Conservation (phyloP, 2,113 vertebrate species). For the Rhinoderma darwinii region DNA sequence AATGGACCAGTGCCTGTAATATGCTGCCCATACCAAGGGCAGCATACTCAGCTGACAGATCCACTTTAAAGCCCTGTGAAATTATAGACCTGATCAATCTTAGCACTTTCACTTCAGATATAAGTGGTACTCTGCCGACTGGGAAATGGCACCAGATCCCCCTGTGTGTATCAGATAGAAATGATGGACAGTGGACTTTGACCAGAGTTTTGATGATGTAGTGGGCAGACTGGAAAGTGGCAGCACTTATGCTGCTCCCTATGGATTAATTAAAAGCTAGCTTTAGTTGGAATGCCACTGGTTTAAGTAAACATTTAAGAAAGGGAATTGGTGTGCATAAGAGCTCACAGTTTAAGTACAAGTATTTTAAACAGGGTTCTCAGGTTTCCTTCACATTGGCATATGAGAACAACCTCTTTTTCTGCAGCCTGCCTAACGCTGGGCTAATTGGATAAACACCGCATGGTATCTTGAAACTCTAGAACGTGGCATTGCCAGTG, state of each 20-base stretch:
- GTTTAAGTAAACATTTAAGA: slow-evolving; percentile 45
- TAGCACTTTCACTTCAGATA: no score
- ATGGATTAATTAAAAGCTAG: slow-evolving; percentile 30
- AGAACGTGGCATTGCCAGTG: slow-evolving; percentile 64
- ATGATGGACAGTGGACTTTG: background rate
- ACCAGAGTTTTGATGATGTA: background rate
- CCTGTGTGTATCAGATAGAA: background rate
- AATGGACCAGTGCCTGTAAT: no score
- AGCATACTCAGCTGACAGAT: no score
- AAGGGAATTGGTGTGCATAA: slow-evolving; percentile 40
- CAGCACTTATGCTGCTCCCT: background rate
- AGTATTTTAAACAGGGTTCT: slow-evolving; percentile 50
- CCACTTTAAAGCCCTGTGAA: no score
- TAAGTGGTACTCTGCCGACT: no score
- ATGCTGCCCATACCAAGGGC: no score
- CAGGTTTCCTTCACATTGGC: slow-evolving; percentile 21
- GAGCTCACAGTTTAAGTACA: slow-evolving; percentile 53
- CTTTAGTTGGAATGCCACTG: slow-evolving; percentile 17
- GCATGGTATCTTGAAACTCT: slow-evolving; percentile 63
- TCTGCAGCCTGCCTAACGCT: slow-evolving; percentile 54
- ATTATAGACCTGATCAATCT: no score
- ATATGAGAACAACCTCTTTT: slow-evolving; percentile 2
- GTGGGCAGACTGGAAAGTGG: background rate
- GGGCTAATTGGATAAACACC: slow-evolving; percentile 68
- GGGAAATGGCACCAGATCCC: no score